These are phyloP conservation scores for Calyptomena viridis DNA, from an alignment of 2,113 vertebrate species.

Conservation along the genomic window DNA sequence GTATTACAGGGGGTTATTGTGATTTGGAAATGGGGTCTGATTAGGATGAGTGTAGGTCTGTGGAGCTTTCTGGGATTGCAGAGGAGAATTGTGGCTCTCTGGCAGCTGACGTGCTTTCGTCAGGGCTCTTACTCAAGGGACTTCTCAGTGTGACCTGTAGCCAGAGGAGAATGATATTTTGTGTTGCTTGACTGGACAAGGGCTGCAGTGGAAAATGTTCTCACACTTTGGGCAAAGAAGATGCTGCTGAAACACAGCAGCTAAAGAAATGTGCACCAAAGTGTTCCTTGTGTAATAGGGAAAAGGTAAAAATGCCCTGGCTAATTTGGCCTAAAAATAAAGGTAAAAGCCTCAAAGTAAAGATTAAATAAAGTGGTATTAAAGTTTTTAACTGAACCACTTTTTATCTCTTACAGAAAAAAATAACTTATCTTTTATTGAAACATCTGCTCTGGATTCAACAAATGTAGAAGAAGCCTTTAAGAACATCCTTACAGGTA, in stretches of 20 bases:
- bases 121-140: neutral
- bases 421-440: conserved; percentile 97
- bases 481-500: conserved; percentile 97
- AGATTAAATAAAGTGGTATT: neutral
- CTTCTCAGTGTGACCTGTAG: neutral
- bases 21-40: neutral
- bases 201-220: neutral
- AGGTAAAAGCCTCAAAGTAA: neutral
- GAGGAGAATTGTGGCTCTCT: neutral
- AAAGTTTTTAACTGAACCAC: neutral
- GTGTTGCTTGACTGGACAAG: neutral
- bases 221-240: neutral
- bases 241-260: neutral
- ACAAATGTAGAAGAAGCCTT: conserved; percentile 98
- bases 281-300: neutral
- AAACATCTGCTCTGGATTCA: conserved; percentile 96
- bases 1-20: neutral
- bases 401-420: conserved; percentile 81
- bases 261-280: neutral
- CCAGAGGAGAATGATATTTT: neutral
- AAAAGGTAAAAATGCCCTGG: neutral
- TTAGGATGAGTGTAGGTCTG: neutral
- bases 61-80: neutral
- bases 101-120: neutral
- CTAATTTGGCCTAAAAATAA: neutral